Percentiles rank a stretch among this genome's conserved stretches.
These are phyloP conservation scores for Eutrigla gurnardus DNA, from an alignment of 2,797 vertebrate genomes.

Conservation along the genomic window DNA sequence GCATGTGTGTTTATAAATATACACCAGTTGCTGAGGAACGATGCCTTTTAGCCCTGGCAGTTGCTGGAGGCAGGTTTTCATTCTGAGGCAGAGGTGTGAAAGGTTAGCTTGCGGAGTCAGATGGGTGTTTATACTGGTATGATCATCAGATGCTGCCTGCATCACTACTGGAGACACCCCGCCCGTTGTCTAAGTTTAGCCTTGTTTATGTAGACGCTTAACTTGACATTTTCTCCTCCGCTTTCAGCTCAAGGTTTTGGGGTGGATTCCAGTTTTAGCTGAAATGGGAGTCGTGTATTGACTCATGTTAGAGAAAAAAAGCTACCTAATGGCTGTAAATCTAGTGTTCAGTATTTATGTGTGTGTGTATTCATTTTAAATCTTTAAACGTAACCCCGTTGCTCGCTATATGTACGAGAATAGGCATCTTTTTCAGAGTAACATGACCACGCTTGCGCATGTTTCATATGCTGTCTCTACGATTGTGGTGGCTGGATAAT, in stretches of 20 bases:
- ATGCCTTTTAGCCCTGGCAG: constrained; percentile 67
- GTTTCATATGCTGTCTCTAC: constrained; percentile 38
- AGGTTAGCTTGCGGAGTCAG: constrained; percentile 74
- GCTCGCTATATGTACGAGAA: not conserved
- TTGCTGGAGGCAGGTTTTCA: constrained; percentile 77
- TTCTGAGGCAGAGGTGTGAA: constrained; percentile 76
- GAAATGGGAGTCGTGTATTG: constrained; percentile 39
- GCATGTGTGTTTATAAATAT: constrained; percentile 82
- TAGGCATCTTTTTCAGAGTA: constrained; percentile 17
- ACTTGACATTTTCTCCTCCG: constrained; percentile 73
- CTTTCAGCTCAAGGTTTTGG: constrained; percentile 61
- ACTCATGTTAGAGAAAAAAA: constrained; percentile 32
- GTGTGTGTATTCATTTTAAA: not conserved
- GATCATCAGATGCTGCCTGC: constrained; percentile 75
- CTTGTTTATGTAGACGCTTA: constrained; percentile 73
- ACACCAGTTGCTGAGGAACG: constrained; percentile 75
- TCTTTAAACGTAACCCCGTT: not conserved
- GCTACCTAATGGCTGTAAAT: constrained; percentile 9
- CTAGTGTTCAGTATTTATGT: not conserved
- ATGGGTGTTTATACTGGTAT: constrained; percentile 74
- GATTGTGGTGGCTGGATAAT: constrained; percentile 62
- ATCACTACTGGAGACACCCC: constrained; percentile 70
- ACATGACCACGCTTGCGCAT: constrained; percentile 21
- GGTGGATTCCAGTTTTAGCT: constrained; percentile 54
- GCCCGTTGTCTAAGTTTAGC: constrained; percentile 78